Conservation (phyloP, 1,140 invertebrate genomes). For the Leptonema lineaticorne region DNA sequence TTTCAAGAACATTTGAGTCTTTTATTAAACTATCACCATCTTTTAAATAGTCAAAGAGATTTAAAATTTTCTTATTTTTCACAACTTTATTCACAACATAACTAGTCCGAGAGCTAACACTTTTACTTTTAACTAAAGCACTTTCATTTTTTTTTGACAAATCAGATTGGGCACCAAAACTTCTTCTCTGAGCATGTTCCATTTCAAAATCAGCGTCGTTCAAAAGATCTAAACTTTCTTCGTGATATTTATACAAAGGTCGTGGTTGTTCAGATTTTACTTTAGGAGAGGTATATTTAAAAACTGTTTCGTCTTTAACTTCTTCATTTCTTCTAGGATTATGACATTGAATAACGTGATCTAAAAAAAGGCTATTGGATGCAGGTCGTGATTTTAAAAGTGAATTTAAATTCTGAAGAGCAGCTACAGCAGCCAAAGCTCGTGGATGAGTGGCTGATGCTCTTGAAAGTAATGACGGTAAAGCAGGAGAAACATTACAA, state of each 20-base stretch:
- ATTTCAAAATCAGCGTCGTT: slow-evolving; percentile 50
- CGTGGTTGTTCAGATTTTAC: slow-evolving; percentile 4
- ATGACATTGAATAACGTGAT: slow-evolving; percentile 70
- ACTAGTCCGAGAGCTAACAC: slow-evolving; percentile 52
- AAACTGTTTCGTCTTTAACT: slow-evolving; percentile 38
- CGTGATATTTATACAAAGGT: slow-evolving; percentile 42
- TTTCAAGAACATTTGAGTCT: slow-evolving; percentile 73
- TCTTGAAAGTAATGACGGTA: slow-evolving; percentile 77
- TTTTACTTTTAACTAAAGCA: slow-evolving; percentile 54
- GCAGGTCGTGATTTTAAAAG: slow-evolving; percentile 77
- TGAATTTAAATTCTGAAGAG: slow-evolving; percentile 73
- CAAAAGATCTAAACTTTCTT: slow-evolving; percentile 48
- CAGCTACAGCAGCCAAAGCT: slow-evolving; percentile 78
- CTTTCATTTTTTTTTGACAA: slow-evolving; percentile 48
- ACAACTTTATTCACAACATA: slow-evolving; percentile 51
- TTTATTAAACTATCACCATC: slow-evolving; percentile 66
- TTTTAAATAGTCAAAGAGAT: slow-evolving; percentile 53
- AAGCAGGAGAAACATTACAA: slow-evolving; percentile 75
- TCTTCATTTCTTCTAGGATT: slow-evolving; percentile 45
- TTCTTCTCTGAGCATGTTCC: slow-evolving; percentile 51
- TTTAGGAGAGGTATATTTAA: slow-evolving; percentile 32
- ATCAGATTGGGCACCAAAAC: slow-evolving; percentile 51
- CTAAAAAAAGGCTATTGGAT: slow-evolving; percentile 79
- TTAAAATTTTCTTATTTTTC: slow-evolving; percentile 51
- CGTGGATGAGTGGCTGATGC: slow-evolving; percentile 75